These are phyloP conservation scores for Lytechinus pictus DNA, from an alignment of 35 echinoderm and acorn worm species.

Conservation along the genomic window DNA sequence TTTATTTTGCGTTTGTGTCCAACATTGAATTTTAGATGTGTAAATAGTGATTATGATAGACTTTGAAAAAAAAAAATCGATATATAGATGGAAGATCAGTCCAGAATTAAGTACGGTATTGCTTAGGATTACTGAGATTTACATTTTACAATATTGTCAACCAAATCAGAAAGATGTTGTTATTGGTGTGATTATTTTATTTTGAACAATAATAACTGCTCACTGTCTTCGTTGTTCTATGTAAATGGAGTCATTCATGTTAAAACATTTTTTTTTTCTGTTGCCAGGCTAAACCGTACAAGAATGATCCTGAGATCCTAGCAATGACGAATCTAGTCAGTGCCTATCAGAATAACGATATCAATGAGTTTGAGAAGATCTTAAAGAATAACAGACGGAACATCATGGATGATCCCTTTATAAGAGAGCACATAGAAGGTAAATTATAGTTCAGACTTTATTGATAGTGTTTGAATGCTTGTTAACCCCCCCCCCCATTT, in stretches of 20 bases:
- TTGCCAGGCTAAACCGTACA: slow-evolving; percentile 96
- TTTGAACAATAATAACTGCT: not conserved
- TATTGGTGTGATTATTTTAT: not conserved
- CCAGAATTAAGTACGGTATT: no score
- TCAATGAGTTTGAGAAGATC: slow-evolving; percentile 99
- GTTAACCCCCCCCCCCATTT: no score
- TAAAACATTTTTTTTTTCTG: not conserved
- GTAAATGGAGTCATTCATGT: not conserved
- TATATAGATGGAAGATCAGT: no score
- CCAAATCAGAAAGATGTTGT: not conserved
- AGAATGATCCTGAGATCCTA: slow-evolving; percentile 97
- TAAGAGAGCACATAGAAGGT: slow-evolving; percentile 99
- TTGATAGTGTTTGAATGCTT: no score
- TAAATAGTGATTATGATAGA: no score
- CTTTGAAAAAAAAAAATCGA: no score
- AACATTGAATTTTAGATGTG: no score
- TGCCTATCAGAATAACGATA: slow-evolving; percentile 99
- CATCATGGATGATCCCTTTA: slow-evolving; percentile 99
- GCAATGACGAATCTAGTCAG: slow-evolving; percentile 99
- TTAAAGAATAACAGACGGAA: slow-evolving; percentile 96
- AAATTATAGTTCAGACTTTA: no score
- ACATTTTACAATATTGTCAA: not conserved
- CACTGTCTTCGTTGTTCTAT: not conserved
- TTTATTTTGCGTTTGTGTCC: no score
- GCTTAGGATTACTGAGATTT: not conserved